Percentiles rank a stretch among this genome's conserved stretches.
Conservation (phyloP, 37 sponge, comb jelly and placozoan genomes). For the Trichoplax adhaerens region DNA sequence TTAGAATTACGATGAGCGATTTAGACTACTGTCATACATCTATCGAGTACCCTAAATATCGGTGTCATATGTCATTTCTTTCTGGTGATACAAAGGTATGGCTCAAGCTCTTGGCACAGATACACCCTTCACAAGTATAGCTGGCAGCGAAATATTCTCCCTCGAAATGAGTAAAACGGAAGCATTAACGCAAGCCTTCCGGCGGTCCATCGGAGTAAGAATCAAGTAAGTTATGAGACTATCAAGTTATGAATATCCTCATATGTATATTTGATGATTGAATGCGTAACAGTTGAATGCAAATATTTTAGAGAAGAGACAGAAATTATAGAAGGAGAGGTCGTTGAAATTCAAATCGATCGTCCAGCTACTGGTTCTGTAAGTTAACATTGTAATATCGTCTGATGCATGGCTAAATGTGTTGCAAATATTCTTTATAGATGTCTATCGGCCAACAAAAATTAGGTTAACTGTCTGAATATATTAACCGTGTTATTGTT, state of each 20-base stretch:
- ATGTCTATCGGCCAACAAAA: background rate
- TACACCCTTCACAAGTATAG: slow-evolving; percentile 84
- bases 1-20: background rate
- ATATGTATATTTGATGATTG: background rate
- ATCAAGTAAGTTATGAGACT: slow-evolving; percentile 60
- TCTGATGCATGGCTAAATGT: background rate
- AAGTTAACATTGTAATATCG: slow-evolving; percentile 7
- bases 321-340: slow-evolving; percentile 98
- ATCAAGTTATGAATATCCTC: background rate
- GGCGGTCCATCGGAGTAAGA: slow-evolving; percentile 88
- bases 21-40: too few relatives aligned
- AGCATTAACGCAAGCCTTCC: slow-evolving; percentile 83
- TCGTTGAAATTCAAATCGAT: slow-evolving; percentile 92
- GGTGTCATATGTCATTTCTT: background rate
- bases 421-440: background rate
- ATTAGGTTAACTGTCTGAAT: background rate
- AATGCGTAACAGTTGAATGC: background rate
- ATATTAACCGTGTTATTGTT: background rate
- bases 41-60: too few relatives aligned
- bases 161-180: slow-evolving; percentile 95
- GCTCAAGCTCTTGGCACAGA: slow-evolving; percentile 89
- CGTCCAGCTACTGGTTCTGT: slow-evolving; percentile 78
- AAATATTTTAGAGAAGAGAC: slow-evolving; percentile 60
- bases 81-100: slow-evolving; percentile 42
- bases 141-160: slow-evolving; percentile 88